Evolutionary conservation across 2,797 vertebrate genomes (phyloP).

Genomic region (Rhyacichthys aspro): DNA sequence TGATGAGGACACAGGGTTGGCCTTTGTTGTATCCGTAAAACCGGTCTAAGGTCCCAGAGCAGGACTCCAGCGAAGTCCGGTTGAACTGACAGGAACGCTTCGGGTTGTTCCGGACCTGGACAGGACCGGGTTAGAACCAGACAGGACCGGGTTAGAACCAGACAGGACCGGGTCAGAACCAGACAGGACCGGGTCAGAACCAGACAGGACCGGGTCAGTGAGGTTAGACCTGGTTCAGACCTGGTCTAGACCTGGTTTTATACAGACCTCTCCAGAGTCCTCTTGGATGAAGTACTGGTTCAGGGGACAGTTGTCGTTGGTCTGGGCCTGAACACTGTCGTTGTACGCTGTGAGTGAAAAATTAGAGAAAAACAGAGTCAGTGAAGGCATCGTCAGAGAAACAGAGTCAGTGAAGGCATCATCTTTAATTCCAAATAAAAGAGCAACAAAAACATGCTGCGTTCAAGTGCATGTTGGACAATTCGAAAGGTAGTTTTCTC

Average conservation of each 20-base stretch:
- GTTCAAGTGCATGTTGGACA: too few species aligned
- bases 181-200: neutral
- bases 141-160: too few species aligned
- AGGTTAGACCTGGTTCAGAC: neutral
- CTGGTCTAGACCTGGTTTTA: too few species aligned
- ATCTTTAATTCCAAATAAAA: too few species aligned
- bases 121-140: neutral
- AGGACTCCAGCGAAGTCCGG: conserved; percentile 80
- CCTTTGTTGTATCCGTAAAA: conserved; percentile 84
- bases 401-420: too few species aligned
- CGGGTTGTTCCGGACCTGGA: conserved; percentile 83
- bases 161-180: neutral
- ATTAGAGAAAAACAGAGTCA: neutral
- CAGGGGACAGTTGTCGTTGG: conserved; percentile 80
- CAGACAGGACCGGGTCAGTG: fast-evolving
- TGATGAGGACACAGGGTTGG: conserved; percentile 85
- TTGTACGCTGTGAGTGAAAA: neutral
- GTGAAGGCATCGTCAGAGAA: neutral
- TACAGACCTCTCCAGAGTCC: conserved; percentile 77
- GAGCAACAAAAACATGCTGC: too few species aligned
- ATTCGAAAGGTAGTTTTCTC: too few species aligned
- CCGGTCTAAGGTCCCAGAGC: conserved; percentile 79
- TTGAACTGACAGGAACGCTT: conserved; percentile 90
- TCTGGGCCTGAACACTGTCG: too few species aligned
- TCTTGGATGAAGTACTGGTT: conserved; percentile 83